Evolutionary conservation across 2,888 invertebrate genomes (phyloP).

Genomic region (Frankliniella fusca): DNA sequence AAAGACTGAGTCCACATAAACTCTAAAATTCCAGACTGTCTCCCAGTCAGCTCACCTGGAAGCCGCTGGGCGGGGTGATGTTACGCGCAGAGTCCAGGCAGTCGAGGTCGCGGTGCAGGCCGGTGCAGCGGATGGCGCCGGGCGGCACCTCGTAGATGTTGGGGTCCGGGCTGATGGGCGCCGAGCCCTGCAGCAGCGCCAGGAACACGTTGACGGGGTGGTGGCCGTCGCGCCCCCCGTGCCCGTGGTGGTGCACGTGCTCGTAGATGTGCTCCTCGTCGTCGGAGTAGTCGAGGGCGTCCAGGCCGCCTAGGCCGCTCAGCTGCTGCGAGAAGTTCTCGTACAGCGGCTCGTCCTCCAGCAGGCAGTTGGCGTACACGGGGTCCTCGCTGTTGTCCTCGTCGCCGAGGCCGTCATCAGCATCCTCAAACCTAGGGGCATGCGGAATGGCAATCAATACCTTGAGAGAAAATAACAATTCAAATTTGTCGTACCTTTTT

Average conservation of each 20-base stretch:
- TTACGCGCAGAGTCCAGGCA: constrained; percentile 31
- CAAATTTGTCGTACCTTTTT: too few species aligned
- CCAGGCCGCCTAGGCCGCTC: neutral
- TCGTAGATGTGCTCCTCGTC: constrained; percentile 38
- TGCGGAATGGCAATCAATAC: too few species aligned
- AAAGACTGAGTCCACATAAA: too few species aligned
- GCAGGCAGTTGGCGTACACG: constrained; percentile 18
- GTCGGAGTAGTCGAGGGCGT: constrained; percentile 23
- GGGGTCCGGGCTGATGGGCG: constrained; percentile 36
- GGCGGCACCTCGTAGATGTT: constrained; percentile 38
- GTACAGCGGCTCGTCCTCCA: constrained; percentile 19
- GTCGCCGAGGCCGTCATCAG: constrained; percentile 11
- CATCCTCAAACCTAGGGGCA: neutral
- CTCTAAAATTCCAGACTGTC: too few species aligned
- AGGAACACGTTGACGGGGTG: constrained; percentile 36
- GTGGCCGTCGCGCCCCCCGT: constrained; percentile 2
- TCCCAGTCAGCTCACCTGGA: constrained; percentile 31
- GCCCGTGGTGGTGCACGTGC: constrained; percentile 29
- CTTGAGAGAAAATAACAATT: too few species aligned
- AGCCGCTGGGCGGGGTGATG: constrained; percentile 36
- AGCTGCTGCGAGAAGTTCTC: constrained; percentile 18
- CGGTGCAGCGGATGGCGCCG: constrained; percentile 34
- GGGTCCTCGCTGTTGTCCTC: constrained; percentile 11
- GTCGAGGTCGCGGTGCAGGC: constrained; percentile 24
- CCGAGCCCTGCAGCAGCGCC: constrained; percentile 31